Conservation (phyloP, 1,140 invertebrate species). For the Macrosteles quadrilineatus region DNA sequence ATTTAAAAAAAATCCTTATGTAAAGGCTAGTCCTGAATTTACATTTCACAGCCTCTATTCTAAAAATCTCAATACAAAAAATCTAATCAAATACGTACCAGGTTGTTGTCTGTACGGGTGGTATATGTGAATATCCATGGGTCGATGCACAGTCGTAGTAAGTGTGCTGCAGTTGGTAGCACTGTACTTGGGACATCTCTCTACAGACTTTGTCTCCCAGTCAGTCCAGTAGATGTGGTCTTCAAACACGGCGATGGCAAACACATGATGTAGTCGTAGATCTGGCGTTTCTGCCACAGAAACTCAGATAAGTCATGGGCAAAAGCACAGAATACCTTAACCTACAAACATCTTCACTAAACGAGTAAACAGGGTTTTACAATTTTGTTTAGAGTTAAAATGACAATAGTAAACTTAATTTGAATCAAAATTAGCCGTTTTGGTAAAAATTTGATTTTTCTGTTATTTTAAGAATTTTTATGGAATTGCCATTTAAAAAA, state of each 20-base stretch:
- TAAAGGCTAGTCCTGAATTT: too few species aligned
- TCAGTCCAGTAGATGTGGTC: slow-evolving; percentile 89
- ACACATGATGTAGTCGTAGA: slow-evolving; percentile 78
- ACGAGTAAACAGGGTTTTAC: not conserved
- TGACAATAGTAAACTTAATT: too few species aligned
- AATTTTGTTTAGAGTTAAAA: too few species aligned
- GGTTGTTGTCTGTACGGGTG: slow-evolving; percentile 74
- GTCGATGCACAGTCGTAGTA: slow-evolving; percentile 73
- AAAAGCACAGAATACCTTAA: slow-evolving; percentile 31
- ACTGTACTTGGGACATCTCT: slow-evolving; percentile 76
- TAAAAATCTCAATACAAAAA: too few species aligned
- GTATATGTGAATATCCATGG: slow-evolving; percentile 84
- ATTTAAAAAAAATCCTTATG: too few species aligned
- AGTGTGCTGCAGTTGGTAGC: slow-evolving; percentile 66
- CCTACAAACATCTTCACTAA: slow-evolving; percentile 1
- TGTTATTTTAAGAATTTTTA: too few species aligned
- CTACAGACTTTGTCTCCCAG: slow-evolving; percentile 88
- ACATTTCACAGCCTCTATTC: too few species aligned
- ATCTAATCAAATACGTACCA: too few species aligned
- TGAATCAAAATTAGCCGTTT: too few species aligned
- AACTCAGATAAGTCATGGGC: too few species aligned
- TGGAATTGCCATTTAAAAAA: too few species aligned
- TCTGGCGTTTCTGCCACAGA: slow-evolving; percentile 57
- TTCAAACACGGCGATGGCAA: slow-evolving; percentile 84
- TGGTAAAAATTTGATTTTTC: too few species aligned